phyloP scores from a whole-genome alignment of 2,113 vertebrate genomes.

The Dromaius novaehollandiae region DNA sequence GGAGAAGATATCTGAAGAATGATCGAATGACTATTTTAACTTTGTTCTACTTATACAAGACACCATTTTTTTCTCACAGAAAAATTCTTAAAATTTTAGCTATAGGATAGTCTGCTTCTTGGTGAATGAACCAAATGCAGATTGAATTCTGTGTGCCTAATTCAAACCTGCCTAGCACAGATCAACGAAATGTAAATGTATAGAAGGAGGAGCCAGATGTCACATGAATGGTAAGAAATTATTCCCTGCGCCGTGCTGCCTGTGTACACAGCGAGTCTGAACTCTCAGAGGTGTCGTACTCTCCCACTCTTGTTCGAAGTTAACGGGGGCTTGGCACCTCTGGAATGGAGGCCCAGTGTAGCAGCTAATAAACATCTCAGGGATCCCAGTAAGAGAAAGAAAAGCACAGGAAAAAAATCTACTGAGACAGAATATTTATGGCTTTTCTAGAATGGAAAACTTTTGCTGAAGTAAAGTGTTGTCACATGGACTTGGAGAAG shows the following conservation, averaged over 20 bases:
- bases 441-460: neutral
- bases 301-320: neutral
- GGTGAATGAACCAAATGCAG: neutral
- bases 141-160: neutral
- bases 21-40: neutral
- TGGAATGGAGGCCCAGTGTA: neutral
- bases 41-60: neutral
- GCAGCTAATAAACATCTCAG: neutral
- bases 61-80: neutral
- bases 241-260: neutral
- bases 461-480: constrained; percentile 4
- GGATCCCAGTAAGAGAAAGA: neutral
- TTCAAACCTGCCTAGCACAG: neutral
- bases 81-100: neutral
- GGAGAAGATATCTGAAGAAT: neutral
- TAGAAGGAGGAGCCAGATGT: neutral
- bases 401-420: neutral
- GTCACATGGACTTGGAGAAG: neutral
- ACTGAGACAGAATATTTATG: neutral
- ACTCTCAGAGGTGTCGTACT: neutral
- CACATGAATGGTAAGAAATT: neutral
- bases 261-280: neutral
- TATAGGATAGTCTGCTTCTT: neutral
- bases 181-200: neutral
- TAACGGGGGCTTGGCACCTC: neutral